Percentiles rank a stretch among this genome's conserved stretches.
These are phyloP conservation scores for Struthio camelus DNA, from an alignment of 2,113 vertebrate genomes.

Conservation along the genomic window DNA sequence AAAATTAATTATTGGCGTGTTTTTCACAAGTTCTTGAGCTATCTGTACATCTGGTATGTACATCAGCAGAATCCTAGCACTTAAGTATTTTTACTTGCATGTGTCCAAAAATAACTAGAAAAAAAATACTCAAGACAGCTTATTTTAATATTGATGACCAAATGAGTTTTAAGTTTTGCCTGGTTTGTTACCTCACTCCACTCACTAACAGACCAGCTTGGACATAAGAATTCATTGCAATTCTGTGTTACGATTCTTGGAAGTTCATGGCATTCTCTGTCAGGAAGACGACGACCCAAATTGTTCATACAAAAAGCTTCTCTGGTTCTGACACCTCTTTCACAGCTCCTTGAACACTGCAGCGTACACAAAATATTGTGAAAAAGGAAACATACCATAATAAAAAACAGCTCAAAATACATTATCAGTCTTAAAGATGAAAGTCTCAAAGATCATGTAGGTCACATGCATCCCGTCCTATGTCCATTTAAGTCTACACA, in stretches of 20 bases:
- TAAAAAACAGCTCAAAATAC: neutral
- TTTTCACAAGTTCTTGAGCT: neutral
- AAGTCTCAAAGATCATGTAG: neutral
- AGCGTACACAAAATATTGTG: neutral
- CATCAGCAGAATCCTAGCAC: neutral
- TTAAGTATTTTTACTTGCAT: neutral
- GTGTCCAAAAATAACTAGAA: neutral
- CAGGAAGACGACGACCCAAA: slow-evolving; percentile 84
- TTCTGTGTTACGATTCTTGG: slow-evolving; percentile 75
- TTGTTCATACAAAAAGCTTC: slow-evolving; percentile 91
- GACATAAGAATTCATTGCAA: slow-evolving; percentile 89
- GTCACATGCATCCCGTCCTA: neutral
- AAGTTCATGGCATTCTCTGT: slow-evolving; percentile 83
- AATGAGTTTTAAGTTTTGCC: neutral
- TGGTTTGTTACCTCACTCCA: slow-evolving; percentile 89
- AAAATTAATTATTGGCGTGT: neutral
- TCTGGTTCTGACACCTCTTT: slow-evolving; percentile 82
- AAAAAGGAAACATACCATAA: neutral
- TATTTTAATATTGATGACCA: neutral
- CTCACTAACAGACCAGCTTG: slow-evolving; percentile 86
- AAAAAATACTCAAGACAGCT: neutral
- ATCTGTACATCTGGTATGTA: neutral
- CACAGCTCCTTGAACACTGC: slow-evolving; percentile 93
- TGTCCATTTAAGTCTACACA: neutral
- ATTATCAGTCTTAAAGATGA: neutral